Conservation (phyloP, 2,888 invertebrate species). For the Seira ritae region DNA sequence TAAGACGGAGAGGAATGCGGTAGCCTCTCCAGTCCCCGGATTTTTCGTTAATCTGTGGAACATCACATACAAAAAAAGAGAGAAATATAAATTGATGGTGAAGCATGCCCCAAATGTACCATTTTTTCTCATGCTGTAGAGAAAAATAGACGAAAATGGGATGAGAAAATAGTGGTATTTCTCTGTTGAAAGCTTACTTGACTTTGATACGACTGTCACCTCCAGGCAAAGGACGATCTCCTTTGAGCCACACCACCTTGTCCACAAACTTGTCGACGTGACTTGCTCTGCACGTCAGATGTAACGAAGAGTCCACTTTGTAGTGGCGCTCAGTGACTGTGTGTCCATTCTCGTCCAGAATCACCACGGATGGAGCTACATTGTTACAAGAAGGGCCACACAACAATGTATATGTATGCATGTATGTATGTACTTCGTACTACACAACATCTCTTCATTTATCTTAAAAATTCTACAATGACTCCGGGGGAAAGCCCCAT, state of each 20-base stretch:
- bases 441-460: not conserved
- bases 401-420: no score
- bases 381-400: no score
- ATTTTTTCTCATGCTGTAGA: no score
- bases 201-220: conserved; percentile 73
- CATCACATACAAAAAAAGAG: conserved; percentile 26
- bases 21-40: conserved; percentile 68
- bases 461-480: not conserved
- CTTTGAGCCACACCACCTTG: conserved; percentile 72
- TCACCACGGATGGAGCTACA: conserved; percentile 80
- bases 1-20: conserved; percentile 69
- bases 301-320: conserved; percentile 75
- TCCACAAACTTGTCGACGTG: conserved; percentile 70
- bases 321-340: conserved; percentile 80
- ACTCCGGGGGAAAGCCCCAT: no score
- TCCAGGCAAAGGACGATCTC: conserved; percentile 69
- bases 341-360: conserved; percentile 80
- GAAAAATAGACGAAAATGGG: no score
- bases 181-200: conserved; percentile 66
- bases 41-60: conserved; percentile 68
- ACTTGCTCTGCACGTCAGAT: conserved; percentile 72
- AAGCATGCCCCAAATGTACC: no score
- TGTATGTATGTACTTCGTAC: no score
- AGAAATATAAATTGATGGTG: no score
- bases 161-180: no score